These are phyloP conservation scores for Stegodyphus mimosarum DNA, from an alignment of 1,140 invertebrate species.

Conservation along the genomic window DNA sequence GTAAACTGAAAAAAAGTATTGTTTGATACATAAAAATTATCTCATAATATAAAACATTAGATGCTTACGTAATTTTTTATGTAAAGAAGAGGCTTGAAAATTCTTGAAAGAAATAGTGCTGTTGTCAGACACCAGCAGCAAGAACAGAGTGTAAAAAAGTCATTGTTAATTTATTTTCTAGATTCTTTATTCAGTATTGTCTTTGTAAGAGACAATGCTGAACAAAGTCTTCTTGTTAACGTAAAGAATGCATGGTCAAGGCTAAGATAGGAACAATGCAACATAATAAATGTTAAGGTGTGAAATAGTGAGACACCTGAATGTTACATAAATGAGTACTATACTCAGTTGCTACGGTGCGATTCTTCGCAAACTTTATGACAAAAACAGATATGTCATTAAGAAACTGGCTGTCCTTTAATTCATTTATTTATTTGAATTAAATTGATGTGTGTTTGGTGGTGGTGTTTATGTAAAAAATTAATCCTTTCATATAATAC, in stretches of 20 bases:
- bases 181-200: conserved; percentile 20
- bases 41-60: neutral
- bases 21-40: neutral
- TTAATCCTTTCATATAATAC: too few species aligned
- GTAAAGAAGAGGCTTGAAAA: neutral
- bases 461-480: too few species aligned
- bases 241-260: conserved; percentile 44
- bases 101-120: too few species aligned
- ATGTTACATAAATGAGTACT: conserved; percentile 19
- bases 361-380: too few species aligned
- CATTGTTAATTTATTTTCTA: conserved; percentile 12
- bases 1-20: neutral
- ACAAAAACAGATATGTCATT: too few species aligned
- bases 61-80: neutral
- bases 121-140: too few species aligned
- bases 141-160: too few species aligned
- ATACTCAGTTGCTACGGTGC: neutral
- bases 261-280: conserved; percentile 22
- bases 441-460: too few species aligned
- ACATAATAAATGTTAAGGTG: conserved; percentile 39
- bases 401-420: too few species aligned
- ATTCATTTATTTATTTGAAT: too few species aligned
- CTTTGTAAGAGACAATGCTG: neutral
- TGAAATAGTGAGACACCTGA: conserved; percentile 24
- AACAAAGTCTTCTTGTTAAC: conserved; percentile 27